A percentile compares a stretch with the other conserved stretches of the same genome.
Evolutionary conservation across 2,797 vertebrate species (phyloP).

Genomic region (Pampus argenteus): DNA sequence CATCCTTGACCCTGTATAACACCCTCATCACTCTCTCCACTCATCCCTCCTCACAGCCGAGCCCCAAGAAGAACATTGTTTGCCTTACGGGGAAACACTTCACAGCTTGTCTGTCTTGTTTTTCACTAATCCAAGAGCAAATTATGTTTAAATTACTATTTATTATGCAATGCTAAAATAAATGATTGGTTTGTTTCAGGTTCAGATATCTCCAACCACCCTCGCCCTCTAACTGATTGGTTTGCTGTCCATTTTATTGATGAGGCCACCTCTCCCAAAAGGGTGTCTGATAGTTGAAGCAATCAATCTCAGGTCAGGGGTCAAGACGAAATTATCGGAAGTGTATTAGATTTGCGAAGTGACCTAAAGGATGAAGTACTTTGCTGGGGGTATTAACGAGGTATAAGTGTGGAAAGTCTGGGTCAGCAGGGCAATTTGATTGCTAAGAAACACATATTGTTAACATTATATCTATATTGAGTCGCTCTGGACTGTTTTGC

Average conservation of each 20-base stretch:
- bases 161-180: constrained; percentile 29
- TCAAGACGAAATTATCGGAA: constrained; percentile 36
- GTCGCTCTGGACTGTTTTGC: constrained; percentile 35
- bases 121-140: constrained; percentile 28
- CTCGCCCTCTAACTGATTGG: constrained; percentile 14
- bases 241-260: constrained; percentile 47
- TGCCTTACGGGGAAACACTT: constrained; percentile 17
- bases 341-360: constrained; percentile 49
- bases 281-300: constrained; percentile 32
- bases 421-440: constrained; percentile 61
- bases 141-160: constrained; percentile 14
- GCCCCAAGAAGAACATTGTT: constrained; percentile 34
- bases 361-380: constrained; percentile 26
- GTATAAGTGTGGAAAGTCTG: constrained; percentile 37
- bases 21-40: constrained; percentile 52
- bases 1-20: constrained; percentile 66
- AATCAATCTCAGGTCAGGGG: constrained; percentile 55
- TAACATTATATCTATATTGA: constrained; percentile 31
- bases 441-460: constrained; percentile 47
- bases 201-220: not conserved
- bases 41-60: constrained; percentile 15
- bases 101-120: not conserved
- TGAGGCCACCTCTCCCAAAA: constrained; percentile 26
- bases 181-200: constrained; percentile 21
- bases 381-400: constrained; percentile 39